Conservation (phyloP, 2,888 invertebrate species). For the Cryptus viduatorius region DNA sequence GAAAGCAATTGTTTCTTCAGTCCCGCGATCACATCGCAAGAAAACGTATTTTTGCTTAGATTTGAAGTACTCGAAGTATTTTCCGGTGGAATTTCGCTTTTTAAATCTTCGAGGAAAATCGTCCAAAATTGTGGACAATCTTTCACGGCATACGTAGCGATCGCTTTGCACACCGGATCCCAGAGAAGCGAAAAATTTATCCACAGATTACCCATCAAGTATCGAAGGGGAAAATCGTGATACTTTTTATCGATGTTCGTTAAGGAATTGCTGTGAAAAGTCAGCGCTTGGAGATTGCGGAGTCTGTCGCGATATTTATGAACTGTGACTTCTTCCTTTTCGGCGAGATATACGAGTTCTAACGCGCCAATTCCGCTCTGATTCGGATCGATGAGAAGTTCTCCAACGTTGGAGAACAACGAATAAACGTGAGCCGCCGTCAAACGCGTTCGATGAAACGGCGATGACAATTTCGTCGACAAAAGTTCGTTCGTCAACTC, state of each 20-base stretch:
- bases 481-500: conserved; percentile 74
- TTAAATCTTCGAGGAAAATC: conserved; percentile 88
- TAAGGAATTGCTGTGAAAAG: conserved; percentile 84
- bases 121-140: conserved; percentile 90
- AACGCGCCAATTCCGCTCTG: conserved; percentile 77
- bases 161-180: conserved; percentile 92
- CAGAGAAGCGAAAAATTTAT: conserved; percentile 95
- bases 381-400: conserved; percentile 84
- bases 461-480: conserved; percentile 76
- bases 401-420: conserved; percentile 87
- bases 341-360: conserved; percentile 87
- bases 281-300: conserved; percentile 90
- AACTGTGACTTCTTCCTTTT: conserved; percentile 90
- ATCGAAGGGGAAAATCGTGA: conserved; percentile 90
- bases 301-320: conserved; percentile 93
- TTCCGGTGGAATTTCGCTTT: conserved; percentile 84
- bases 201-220: conserved; percentile 93
- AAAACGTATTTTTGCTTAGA: conserved; percentile 79
- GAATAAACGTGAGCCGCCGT: conserved; percentile 91
- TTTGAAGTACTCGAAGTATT: conserved; percentile 84
- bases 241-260: conserved; percentile 87
- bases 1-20: conserved; percentile 77
- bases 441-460: conserved; percentile 87
- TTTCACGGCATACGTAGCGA: conserved; percentile 89
- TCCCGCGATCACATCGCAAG: conserved; percentile 74